These are phyloP conservation scores for Drosophila simulans DNA, from an alignment of 1,140 invertebrate genomes.

Conservation along the genomic window DNA sequence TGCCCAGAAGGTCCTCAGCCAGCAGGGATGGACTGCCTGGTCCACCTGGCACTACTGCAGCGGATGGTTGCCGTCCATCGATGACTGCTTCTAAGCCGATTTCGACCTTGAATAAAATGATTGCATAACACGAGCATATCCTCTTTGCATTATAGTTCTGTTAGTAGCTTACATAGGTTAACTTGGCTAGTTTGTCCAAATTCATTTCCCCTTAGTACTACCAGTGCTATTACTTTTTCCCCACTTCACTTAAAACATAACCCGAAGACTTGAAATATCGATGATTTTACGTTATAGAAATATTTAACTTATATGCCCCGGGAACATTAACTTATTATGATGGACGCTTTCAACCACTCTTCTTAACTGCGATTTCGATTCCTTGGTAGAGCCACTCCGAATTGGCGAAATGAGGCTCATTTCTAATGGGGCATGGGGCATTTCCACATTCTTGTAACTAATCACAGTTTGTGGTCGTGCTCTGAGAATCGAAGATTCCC, in stretches of 20 bases:
- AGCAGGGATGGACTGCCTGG: slow-evolving; percentile 78
- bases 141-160: not conserved
- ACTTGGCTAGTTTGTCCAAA: too few species aligned
- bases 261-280: too few species aligned
- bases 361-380: not conserved
- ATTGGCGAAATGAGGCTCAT: not conserved
- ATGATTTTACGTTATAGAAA: too few species aligned
- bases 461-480: slow-evolving; percentile 21
- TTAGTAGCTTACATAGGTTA: not conserved
- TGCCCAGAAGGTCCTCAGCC: slow-evolving; percentile 60
- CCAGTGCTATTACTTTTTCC: too few species aligned
- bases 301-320: too few species aligned
- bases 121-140: not conserved
- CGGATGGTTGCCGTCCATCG: slow-evolving; percentile 65
- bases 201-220: too few species aligned
- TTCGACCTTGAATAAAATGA: slow-evolving; percentile 7
- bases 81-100: slow-evolving; percentile 58
- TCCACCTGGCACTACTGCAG: slow-evolving; percentile 68
- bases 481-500: slow-evolving; percentile 12
- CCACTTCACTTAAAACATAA: too few species aligned
- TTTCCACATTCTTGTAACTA: slow-evolving; percentile 28
- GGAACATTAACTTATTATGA: not conserved
- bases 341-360: not conserved
- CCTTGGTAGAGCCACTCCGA: not conserved
- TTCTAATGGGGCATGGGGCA: slow-evolving; percentile 7